Conservation (phyloP, 2,797 vertebrate species). For the Coreius guichenoti region DNA sequence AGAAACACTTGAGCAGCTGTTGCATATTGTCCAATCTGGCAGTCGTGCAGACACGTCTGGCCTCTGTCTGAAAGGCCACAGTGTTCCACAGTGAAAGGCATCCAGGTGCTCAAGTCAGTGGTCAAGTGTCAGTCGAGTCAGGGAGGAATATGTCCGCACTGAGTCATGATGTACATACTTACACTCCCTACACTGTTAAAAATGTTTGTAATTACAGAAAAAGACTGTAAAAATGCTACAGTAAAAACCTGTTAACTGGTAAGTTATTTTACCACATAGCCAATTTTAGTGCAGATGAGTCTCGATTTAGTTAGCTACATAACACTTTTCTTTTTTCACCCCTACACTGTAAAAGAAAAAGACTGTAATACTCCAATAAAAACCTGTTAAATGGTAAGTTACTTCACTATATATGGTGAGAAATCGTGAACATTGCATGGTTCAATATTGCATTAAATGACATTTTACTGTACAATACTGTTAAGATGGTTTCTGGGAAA, state of each 20-base stretch:
- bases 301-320: too few relatives aligned
- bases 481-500: neutral
- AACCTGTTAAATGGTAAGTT: neutral
- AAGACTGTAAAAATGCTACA: neutral
- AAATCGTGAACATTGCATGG: neutral
- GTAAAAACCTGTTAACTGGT: neutral
- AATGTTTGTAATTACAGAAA: neutral
- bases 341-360: neutral
- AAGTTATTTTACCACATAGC: neutral
- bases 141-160: neutral
- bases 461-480: neutral
- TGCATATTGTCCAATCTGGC: conserved; percentile 38
- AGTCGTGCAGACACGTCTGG: conserved; percentile 43
- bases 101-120: conserved; percentile 15
- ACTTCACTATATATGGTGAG: neutral
- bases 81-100: conserved; percentile 9
- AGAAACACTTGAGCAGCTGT: conserved; percentile 32
- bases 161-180: neutral
- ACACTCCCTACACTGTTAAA: neutral
- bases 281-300: too few relatives aligned
- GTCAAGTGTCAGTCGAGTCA: conserved; percentile 5
- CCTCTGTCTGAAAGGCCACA: conserved; percentile 26
- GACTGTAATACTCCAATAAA: neutral
- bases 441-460: neutral
- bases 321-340: neutral